phyloP scores from a whole-genome alignment of 2,888 invertebrate genomes.

The Conomelus anceps region DNA sequence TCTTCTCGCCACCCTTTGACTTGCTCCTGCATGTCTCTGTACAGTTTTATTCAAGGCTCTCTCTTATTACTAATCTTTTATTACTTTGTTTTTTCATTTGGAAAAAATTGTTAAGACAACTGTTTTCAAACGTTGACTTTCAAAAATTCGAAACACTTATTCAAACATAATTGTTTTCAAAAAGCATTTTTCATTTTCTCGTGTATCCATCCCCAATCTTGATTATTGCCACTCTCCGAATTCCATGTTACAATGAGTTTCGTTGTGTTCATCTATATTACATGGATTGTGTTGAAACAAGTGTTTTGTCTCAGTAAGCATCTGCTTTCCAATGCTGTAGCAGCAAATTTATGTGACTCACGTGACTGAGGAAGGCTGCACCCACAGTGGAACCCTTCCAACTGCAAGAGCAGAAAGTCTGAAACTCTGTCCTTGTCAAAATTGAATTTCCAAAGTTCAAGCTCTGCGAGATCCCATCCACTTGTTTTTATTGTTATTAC shows the following conservation, averaged over 20 bases:
- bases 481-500: not conserved
- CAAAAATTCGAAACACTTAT: not conserved
- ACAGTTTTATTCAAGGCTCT: too few relatives aligned
- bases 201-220: not conserved
- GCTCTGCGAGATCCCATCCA: not conserved
- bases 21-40: too few relatives aligned
- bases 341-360: not conserved
- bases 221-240: not conserved
- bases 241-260: not conserved
- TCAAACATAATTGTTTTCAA: not conserved
- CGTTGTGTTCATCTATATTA: not conserved
- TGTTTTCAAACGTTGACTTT: too few relatives aligned
- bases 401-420: not conserved
- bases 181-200: not conserved
- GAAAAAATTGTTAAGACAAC: too few relatives aligned
- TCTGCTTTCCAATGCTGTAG: not conserved
- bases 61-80: too few relatives aligned
- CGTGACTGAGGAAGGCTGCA: not conserved
- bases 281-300: too few relatives aligned
- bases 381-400: not conserved
- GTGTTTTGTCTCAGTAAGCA: not conserved
- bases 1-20: too few relatives aligned
- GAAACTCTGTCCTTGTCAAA: not conserved
- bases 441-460: not conserved
- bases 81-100: too few relatives aligned